A percentile compares a stretch with the other conserved stretches of the same genome.
phyloP scores from a whole-genome alignment of 2,888 invertebrate species.

The Caenorhabditis virilis region DNA sequence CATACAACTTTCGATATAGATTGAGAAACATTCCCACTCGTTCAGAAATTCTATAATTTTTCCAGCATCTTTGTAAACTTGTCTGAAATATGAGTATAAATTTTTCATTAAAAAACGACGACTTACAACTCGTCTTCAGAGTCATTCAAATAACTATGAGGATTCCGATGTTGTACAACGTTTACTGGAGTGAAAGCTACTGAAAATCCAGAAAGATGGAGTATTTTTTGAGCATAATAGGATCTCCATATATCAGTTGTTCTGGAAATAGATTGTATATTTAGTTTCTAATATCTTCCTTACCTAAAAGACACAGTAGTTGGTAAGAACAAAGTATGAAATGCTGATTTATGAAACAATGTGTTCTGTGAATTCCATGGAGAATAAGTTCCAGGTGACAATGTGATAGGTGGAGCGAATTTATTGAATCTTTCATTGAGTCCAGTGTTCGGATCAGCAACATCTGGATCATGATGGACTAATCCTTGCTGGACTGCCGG shows the following conservation, averaged over 20 bases:
- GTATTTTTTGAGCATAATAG: constrained; percentile 43
- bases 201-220: constrained; percentile 41
- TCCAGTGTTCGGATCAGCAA: constrained; percentile 32
- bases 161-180: constrained; percentile 46
- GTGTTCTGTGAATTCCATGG: no score
- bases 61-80: constrained; percentile 43
- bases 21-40: constrained; percentile 28
- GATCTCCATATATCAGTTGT: constrained; percentile 52
- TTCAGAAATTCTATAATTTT: constrained; percentile 34
- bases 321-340: constrained; percentile 49
- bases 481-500: constrained; percentile 50
- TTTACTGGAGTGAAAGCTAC: constrained; percentile 47
- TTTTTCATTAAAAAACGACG: not conserved
- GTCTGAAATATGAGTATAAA: constrained; percentile 12
- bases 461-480: constrained; percentile 48
- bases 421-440: constrained; percentile 36
- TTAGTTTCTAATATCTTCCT: no score
- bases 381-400: constrained; percentile 42
- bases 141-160: constrained; percentile 46
- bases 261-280: no score
- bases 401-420: constrained; percentile 42
- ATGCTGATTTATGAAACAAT: constrained; percentile 44
- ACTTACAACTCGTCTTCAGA: constrained; percentile 34
- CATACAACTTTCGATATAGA: constrained; percentile 20
- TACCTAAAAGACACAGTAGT: constrained; percentile 49